A percentile compares a stretch with the other conserved stretches of the same genome.
Evolutionary conservation across 2,888 invertebrate species (phyloP).

Genomic region (Eilema depressum): DNA sequence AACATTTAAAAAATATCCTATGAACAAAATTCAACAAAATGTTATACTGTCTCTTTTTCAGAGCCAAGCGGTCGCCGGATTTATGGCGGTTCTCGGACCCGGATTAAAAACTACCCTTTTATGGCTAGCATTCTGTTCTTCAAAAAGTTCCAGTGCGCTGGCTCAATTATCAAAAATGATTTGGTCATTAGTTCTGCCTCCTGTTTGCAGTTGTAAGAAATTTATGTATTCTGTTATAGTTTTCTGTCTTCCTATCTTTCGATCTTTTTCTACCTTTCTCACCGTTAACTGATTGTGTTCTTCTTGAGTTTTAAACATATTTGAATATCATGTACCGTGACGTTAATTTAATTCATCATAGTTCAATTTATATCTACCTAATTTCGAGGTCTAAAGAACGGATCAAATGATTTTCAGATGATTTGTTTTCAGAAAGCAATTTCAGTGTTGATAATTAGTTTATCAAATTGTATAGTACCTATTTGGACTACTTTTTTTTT

Average conservation of each 20-base stretch:
- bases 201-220: slow-evolving; percentile 74
- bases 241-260: not conserved
- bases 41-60: not conserved
- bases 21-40: not conserved
- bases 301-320: no score
- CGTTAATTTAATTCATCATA: no score
- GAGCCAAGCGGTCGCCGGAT: slow-evolving; percentile 63
- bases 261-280: not conserved
- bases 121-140: slow-evolving; percentile 75
- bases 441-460: no score
- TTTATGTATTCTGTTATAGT: not conserved
- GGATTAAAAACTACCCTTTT: slow-evolving; percentile 72
- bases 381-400: no score
- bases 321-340: no score
- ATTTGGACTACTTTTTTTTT: not conserved
- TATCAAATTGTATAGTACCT: no score
- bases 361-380: not conserved
- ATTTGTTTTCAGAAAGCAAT: no score
- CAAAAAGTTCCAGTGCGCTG: slow-evolving; percentile 71
- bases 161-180: slow-evolving; percentile 75
- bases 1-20: not conserved
- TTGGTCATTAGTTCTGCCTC: slow-evolving; percentile 76
- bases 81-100: slow-evolving; percentile 60
- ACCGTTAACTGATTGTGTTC: not conserved
- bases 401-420: no score